Evolutionary conservation across 1,140 invertebrate species (phyloP).

Genomic region (Saxidomus purpurata): DNA sequence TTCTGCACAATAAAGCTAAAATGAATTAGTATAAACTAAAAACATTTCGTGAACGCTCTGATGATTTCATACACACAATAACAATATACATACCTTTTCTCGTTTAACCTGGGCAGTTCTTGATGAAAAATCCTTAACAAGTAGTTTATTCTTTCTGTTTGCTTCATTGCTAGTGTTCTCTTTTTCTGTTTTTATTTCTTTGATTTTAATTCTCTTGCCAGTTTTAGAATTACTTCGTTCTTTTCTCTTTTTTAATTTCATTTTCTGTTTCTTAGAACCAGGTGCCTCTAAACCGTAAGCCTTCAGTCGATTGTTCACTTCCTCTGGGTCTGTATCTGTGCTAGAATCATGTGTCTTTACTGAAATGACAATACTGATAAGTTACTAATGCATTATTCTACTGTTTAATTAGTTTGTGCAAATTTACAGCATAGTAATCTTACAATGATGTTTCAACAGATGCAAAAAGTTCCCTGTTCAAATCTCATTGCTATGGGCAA

Average conservation of each 20-base stretch:
- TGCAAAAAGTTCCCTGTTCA: no score
- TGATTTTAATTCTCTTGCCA: constrained; percentile 70
- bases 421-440: no score
- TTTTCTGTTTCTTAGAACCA: constrained; percentile 67
- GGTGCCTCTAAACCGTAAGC: constrained; percentile 70
- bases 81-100: constrained; percentile 42
- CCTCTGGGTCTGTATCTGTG: constrained; percentile 81
- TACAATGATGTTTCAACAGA: no score
- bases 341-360: constrained; percentile 75
- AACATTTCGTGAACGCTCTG: no score
- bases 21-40: no score
- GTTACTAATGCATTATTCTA: no score
- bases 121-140: constrained; percentile 62
- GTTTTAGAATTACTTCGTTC: constrained; percentile 62
- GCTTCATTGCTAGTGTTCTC: constrained; percentile 75
- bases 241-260: constrained; percentile 69
- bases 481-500: no score
- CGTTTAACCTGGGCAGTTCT: constrained; percentile 55
- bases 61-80: no score
- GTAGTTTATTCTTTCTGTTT: constrained; percentile 52
- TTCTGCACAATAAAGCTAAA: no score
- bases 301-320: constrained; percentile 73
- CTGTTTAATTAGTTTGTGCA: no score
- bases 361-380: constrained; percentile 8
- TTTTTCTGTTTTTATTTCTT: constrained; percentile 75